These are phyloP conservation scores for Asarcornis scutulata DNA, from an alignment of 2,113 vertebrate genomes.

Conservation along the genomic window DNA sequence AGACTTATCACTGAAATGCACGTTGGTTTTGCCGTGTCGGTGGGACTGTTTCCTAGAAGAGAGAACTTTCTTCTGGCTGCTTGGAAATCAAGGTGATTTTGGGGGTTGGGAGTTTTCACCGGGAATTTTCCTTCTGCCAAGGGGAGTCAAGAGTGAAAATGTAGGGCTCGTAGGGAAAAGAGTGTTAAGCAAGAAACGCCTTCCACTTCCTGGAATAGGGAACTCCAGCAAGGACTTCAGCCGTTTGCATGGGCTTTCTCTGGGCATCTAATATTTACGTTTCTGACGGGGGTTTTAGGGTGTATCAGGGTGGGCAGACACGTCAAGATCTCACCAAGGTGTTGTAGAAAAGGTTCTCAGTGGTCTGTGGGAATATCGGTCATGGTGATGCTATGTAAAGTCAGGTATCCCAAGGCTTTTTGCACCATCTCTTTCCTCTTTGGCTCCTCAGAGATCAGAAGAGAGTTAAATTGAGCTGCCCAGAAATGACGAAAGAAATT, in stretches of 20 bases:
- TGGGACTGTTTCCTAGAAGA: not conserved
- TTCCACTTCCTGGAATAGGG: not conserved
- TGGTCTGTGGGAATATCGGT: not conserved
- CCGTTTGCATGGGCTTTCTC: not conserved
- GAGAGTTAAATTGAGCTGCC: not conserved
- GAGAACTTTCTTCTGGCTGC: not conserved
- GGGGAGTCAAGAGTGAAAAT: not conserved
- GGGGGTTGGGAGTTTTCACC: not conserved
- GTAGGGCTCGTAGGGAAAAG: not conserved
- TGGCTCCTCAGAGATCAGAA: not conserved
- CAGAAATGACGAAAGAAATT: fast-evolving
- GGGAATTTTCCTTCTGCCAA: not conserved
- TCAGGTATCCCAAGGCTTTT: not conserved
- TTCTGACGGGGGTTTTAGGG: not conserved
- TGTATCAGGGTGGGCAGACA: not conserved
- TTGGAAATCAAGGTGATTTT: conserved; percentile 8
- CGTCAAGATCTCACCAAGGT: not conserved
- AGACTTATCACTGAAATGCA: not conserved
- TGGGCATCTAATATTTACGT: not conserved
- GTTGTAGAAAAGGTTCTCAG: not conserved
- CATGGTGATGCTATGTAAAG: fast-evolving
- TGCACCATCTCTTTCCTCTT: not conserved
- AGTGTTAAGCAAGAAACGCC: not conserved
- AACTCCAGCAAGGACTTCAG: not conserved
- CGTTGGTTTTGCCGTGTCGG: not conserved